Evolutionary conservation across 2,888 invertebrate species (phyloP).

Genomic region (Harpalus rufipes): DNA sequence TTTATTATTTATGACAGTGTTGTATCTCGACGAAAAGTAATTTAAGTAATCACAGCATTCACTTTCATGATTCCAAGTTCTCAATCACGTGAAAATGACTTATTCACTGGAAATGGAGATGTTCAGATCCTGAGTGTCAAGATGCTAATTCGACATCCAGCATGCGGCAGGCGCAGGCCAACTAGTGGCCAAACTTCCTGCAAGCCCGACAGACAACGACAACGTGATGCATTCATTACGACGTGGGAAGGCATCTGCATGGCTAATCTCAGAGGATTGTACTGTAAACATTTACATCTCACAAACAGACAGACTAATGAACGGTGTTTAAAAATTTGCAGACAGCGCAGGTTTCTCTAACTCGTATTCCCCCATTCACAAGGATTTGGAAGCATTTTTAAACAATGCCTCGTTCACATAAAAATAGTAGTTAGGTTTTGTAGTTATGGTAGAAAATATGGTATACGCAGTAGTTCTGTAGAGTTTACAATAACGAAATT

Average conservation of each 20-base stretch:
- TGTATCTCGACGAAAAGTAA: neutral
- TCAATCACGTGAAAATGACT: slow-evolving; percentile 22
- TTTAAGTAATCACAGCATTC: neutral
- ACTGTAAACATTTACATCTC: slow-evolving; percentile 2
- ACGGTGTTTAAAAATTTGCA: neutral
- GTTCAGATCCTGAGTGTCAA: neutral
- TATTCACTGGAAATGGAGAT: neutral
- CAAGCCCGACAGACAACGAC: slow-evolving; percentile 1
- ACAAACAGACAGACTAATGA: neutral
- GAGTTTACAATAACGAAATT: too few relatives aligned
- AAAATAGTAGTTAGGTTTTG: too few relatives aligned
- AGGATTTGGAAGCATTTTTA: too few relatives aligned
- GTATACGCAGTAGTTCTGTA: too few relatives aligned
- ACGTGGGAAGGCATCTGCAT: slow-evolving; percentile 11
- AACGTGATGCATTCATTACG: slow-evolving; percentile 22
- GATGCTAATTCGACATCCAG: slow-evolving; percentile 18
- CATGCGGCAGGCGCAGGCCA: neutral
- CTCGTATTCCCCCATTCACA: too few relatives aligned
- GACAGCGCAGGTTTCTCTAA: too few relatives aligned
- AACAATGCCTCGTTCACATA: too few relatives aligned
- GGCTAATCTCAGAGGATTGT: neutral
- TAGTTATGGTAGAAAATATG: too few relatives aligned
- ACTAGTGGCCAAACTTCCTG: slow-evolving; percentile 22
- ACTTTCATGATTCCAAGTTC: neutral
- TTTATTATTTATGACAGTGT: too few relatives aligned